Base-by-base conservation (phyloP, 2,888 invertebrate species). In the Eilema sororculum region DNA sequence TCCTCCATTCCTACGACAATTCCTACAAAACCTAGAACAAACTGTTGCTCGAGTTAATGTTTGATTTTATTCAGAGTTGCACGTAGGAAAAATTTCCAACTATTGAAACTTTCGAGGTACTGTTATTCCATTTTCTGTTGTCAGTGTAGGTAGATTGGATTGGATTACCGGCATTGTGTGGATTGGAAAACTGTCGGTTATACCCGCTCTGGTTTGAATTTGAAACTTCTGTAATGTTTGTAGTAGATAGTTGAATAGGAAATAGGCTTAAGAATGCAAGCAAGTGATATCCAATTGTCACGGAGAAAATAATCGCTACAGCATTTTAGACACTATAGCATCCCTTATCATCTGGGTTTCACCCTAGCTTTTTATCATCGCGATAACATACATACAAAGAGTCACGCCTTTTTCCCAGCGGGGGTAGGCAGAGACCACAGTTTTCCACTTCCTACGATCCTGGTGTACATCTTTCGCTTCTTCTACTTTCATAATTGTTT, bases 21-120 rank as follows among this genome's bases (percentile, higher is more conserved):
- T 61, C 65, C 46, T n/a, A 67, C 62, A 41, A 65, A 72, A 68
- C 46, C 59, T 58, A 20, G 22, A 22, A 78, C 69, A 75, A 65
- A 80, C 70, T 62, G 67, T 65, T 16, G 58, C 71, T 52, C 67
- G 4, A 25, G 12, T 64, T 72, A 56, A 28, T 77, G 65, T 80
- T 73, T 80, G 75, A 75, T 75, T 73, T 75, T 72, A 80, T 75
- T 69, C 65, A 72, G 71, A 75, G 68, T 71, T 28, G 20, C 52
- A 52, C 46, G 52, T 60, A 65, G 41, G 65, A 60, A 69, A 57
- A 59, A 58, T 73, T 74, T 65, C 56, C 46, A 63, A 66, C 33
- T 16, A 52, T 52, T 56, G 59, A 28, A 64, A 69, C 59, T 78
- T 74, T 69, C 52, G 16, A 67, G 24, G 10, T 56, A 10, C 24